Base-by-base conservation (phyloP, 2,888 invertebrate species). In the Anticlea derivata region DNA sequence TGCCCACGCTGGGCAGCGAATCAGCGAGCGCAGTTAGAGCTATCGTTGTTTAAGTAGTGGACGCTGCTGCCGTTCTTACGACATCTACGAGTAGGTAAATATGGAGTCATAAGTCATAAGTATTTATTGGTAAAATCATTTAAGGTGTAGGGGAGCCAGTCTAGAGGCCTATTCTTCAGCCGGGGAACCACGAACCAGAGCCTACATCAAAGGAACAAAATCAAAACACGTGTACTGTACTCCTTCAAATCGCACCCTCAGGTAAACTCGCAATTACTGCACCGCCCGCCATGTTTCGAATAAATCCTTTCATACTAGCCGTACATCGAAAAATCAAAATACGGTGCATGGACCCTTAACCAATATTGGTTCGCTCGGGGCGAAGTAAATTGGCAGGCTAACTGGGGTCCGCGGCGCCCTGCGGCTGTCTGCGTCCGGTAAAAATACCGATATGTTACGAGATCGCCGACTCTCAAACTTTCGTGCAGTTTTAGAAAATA, bases 301-400 rank as follows among this genome's bases (percentile, higher is more conserved):
- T 52, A 56, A 58, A 55, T 49, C 52, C 35, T 40, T 41, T 38
- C 47, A 41, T 51, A 49, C 37, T 23, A 8, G 46, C 35, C 26
- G 27, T 23, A 40, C 31, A 45, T 46, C 53, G 50, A 54, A n/a
- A 61, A 58, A 61, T 60, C 58, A 60, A 60, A 63, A 61, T 56
- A 55, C 59, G 44, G 54, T 44, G 45, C 46, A 50, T 31, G 48
- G 43, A 56, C 58, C 60, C 56, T 58, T 55, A 45, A 45, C 54
- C 58, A 59, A 63, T 66, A 66, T 63, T 59, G 59, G 55, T 51
- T 39, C 24, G 55, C 65, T 59, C 37, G 40, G 40, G 63, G 65
- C 65, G 45, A 50, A 43, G 50, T 61, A 65, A 65, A 67, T 67
- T 67, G 66, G 63, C 63, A 56, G 57, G 58, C 61, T 60, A 62